Base-by-base conservation (phyloP, 1,140 invertebrate genomes). In the Subanguina moxae region DNA sequence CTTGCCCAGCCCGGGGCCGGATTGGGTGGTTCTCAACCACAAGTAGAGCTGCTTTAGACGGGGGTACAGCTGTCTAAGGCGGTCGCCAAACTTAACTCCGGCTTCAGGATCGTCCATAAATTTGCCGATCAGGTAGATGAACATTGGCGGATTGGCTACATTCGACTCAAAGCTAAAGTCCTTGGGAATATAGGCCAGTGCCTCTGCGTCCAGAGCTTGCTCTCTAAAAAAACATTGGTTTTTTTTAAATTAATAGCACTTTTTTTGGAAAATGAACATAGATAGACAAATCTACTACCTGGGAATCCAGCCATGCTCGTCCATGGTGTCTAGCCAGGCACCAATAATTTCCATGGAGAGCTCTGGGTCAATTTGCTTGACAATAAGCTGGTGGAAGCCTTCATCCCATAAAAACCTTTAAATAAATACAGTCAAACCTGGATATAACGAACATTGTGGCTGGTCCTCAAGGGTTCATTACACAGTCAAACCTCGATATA, bases 391-490 rank as follows among this genome's bases (percentile, higher is more conserved):
- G 83, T 99, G 95, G 83, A 98, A 98, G 25, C 95, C 95, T 87
- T 99, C 95, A 83, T 99, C 95, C 95, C 95, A 99, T 0, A 99
- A 85, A 83, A 99, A 98, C 5, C 95, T 95, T 19, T 94, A 86
- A 52, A 25, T n/a, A n/a, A n/a, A n/a, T n/a, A n/a, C n/a, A n/a
- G n/a, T n/a, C n/a, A n/a, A n/a, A n/a, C n/a, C n/a, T n/a, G n/a
- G n/a, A n/a, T n/a, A n/a, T n/a, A n/a, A n/a, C n/a, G n/a, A n/a
- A n/a, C n/a, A n/a, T n/a, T n/a, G n/a, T n/a, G n/a, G n/a, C n/a
- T n/a, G n/a, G n/a, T n/a, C n/a, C n/a, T n/a, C n/a, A n/a, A n/a
- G n/a, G n/a, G n/a, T n/a, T n/a, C n/a, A n/a, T n/a, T n/a, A n/a
- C n/a, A n/a, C n/a, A n/a, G n/a, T n/a, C n/a, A n/a, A n/a, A n/a